phyloP scores from a whole-genome alignment of 2,113 vertebrate species.

The Malurus cyaneus region DNA sequence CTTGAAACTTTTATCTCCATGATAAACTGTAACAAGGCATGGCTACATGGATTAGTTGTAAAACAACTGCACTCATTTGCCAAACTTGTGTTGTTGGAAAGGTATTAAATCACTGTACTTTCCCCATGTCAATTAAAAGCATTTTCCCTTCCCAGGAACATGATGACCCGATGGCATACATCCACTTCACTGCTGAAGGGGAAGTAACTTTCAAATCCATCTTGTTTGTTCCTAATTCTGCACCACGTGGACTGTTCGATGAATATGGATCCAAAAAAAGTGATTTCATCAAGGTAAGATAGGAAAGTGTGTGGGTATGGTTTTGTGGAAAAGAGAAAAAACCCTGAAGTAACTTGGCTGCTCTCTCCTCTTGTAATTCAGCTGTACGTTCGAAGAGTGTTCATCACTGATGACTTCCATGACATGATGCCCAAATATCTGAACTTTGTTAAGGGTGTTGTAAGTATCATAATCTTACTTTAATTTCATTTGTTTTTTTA shows the following conservation, averaged over 20 bases:
- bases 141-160: slow-evolving; percentile 77
- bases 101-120: background rate
- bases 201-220: slow-evolving; percentile 99
- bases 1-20: background rate
- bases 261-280: slow-evolving; percentile 99
- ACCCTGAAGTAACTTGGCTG: background rate
- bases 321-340: background rate
- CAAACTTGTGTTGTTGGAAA: background rate
- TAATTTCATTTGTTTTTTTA: background rate
- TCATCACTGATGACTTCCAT: slow-evolving; percentile 99
- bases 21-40: background rate
- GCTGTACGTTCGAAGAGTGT: slow-evolving; percentile 96
- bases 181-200: slow-evolving; percentile 98
- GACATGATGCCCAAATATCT: slow-evolving; percentile 99
- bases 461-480: slow-evolving; percentile 72
- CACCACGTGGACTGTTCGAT: slow-evolving; percentile 94
- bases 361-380: slow-evolving; percentile 50
- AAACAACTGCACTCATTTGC: background rate
- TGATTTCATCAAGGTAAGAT: slow-evolving; percentile 92
- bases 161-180: slow-evolving; percentile 89
- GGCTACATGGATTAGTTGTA: background rate
- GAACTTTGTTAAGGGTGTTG: slow-evolving; percentile 96
- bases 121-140: background rate
- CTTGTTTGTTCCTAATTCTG: slow-evolving; percentile 90
- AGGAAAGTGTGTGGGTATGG: background rate